Evolutionary conservation across 1,140 invertebrate species (phyloP).

Genomic region (Paraescarpia echinospica): DNA sequence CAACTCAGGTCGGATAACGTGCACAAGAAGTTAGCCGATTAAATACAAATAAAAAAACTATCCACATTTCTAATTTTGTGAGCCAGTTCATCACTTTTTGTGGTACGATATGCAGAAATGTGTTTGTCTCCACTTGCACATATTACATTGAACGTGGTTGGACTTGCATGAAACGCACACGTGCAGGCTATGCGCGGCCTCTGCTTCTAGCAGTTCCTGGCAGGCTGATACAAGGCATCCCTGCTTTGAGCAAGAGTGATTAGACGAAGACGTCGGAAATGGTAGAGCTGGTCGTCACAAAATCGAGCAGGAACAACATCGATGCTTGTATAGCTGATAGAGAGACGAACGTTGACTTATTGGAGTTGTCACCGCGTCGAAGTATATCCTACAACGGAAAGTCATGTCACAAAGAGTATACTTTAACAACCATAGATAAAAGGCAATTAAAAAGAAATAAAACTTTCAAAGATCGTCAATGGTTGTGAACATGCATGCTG

Average conservation of each 20-base stretch:
- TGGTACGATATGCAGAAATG: background rate
- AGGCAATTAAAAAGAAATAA: too few species aligned
- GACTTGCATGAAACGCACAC: background rate
- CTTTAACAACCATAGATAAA: too few species aligned
- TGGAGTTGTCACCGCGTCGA: background rate
- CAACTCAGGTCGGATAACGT: background rate
- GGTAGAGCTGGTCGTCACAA: background rate
- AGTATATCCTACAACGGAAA: background rate
- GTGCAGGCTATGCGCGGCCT: background rate
- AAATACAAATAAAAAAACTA: background rate
- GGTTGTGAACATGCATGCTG: too few species aligned
- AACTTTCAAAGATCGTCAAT: too few species aligned
- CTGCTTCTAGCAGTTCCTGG: background rate
- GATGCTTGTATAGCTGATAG: background rate
- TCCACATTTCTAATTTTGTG: background rate
- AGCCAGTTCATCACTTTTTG: background rate
- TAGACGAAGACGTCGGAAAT: background rate
- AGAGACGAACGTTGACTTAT: background rate
- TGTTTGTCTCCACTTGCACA: background rate
- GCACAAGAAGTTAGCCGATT: background rate
- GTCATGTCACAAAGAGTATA: too few species aligned
- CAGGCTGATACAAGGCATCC: background rate
- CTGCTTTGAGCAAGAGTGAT: background rate
- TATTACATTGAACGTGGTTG: background rate
- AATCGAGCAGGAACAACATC: background rate